These are phyloP conservation scores for Heliangelus exortis DNA, from an alignment of 2,797 vertebrate genomes.

Conservation along the genomic window DNA sequence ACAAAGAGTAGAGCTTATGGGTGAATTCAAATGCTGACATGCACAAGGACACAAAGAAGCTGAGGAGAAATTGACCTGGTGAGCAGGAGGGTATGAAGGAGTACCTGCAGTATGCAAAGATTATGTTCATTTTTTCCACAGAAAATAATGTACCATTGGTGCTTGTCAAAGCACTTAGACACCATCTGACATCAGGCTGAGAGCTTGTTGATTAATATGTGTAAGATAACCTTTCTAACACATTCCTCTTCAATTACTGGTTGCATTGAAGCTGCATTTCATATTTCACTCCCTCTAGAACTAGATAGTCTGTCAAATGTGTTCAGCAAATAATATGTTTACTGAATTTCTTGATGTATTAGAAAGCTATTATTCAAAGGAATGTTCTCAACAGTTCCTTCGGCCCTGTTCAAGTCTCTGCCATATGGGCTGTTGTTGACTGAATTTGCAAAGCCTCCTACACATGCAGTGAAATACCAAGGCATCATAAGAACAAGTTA, in stretches of 20 bases:
- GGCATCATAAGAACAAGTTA: conserved; percentile 54
- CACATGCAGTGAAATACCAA: conserved; percentile 42
- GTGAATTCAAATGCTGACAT: not conserved
- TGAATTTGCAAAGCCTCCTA: conserved; percentile 66
- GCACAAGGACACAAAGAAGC: not conserved
- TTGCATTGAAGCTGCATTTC: not conserved
- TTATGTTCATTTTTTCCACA: fast-evolving
- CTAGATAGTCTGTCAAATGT: conserved; percentile 1
- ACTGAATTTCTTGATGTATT: conserved; percentile 15
- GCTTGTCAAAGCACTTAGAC: not conserved
- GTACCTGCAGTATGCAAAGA: not conserved
- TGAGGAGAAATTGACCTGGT: not conserved
- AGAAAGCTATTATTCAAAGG: conserved; percentile 23
- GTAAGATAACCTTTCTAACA: not conserved
- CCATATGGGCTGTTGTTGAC: conserved; percentile 1
- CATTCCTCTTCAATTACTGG: conserved; percentile 3
- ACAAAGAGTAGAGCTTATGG: not conserved
- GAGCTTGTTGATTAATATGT: not conserved
- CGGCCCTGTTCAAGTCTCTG: conserved; percentile 7
- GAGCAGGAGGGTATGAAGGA: not conserved
- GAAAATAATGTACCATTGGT: not conserved
- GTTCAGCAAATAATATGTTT: conserved; percentile 20
- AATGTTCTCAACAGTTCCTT: conserved; percentile 52
- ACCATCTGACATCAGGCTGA: not conserved
- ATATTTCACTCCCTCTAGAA: conserved; percentile 5